These are phyloP conservation scores for Drosophila sp. DNA, from an alignment of 1,140 invertebrate genomes.

Conservation along the genomic window DNA sequence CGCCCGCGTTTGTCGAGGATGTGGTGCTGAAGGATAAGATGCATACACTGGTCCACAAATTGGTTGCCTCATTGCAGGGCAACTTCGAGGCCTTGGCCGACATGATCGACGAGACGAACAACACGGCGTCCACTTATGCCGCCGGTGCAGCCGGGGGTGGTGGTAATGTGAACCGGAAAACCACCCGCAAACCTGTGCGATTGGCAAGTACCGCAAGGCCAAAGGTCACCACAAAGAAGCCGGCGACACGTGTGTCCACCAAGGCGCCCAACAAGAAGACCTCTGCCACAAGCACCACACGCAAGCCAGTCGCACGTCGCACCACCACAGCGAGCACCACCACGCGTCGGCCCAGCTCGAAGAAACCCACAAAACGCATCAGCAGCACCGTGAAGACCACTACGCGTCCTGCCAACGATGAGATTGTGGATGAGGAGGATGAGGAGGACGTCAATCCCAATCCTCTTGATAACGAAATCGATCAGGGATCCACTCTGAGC, in stretches of 20 bases:
- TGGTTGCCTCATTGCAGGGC: slow-evolving; percentile 91
- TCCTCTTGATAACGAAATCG: slow-evolving; percentile 83
- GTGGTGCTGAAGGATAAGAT: slow-evolving; percentile 91
- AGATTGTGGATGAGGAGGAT: slow-evolving; percentile 84
- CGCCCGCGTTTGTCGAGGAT: slow-evolving; percentile 90
- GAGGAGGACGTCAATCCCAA: slow-evolving; percentile 85
- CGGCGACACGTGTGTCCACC: slow-evolving; percentile 85
- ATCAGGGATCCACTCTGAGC: slow-evolving; percentile 86
- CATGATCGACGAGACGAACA: slow-evolving; percentile 86
- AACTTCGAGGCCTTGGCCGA: slow-evolving; percentile 92
- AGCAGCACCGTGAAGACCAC: slow-evolving; percentile 60
- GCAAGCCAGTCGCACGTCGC: slow-evolving; percentile 60
- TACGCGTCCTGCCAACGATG: slow-evolving; percentile 59
- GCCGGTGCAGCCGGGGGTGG: slow-evolving; percentile 50
- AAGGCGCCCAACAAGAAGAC: slow-evolving; percentile 85
- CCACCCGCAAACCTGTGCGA: slow-evolving; percentile 56
- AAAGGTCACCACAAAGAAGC: slow-evolving; percentile 63
- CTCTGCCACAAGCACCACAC: slow-evolving; percentile 47
- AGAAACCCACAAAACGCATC: slow-evolving; percentile 82
- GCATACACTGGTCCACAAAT: slow-evolving; percentile 92
- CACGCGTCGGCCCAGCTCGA: slow-evolving; percentile 84
- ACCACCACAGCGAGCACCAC: slow-evolving; percentile 55
- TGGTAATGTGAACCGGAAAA: slow-evolving; percentile 49
- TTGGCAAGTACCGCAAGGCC: slow-evolving; percentile 75
- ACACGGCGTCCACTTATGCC: slow-evolving; percentile 61